Evolutionary conservation across 2,888 invertebrate species (phyloP), one percentile per base, ranked within the genome.

Genomic region (Automeris io): DNA sequence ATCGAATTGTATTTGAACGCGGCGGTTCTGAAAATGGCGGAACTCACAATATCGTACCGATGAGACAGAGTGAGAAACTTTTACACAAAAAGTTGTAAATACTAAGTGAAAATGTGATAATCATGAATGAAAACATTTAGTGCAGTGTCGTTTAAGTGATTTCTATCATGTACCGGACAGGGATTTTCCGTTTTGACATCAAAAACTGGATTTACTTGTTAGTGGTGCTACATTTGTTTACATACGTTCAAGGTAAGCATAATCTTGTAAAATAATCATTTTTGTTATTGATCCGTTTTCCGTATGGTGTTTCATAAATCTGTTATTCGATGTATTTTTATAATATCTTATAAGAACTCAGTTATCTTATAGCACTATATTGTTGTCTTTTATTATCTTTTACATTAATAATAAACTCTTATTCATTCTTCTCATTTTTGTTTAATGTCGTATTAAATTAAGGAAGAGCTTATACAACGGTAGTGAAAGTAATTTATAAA

Each of bases 151-250:
- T 66, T 63, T 45, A 44, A 68, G 80, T 80, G 78, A 46, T 50
- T 70, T 69, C 47, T 63, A 83, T 53, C 43, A 86, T 86, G 87
- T 79, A 77, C 51, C 82, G 85, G 82, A 82, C 82, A 73, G 80
- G 76, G 63, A 73, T 79, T 69, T 76, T 70, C 62, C 71, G 74
- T 59, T 82, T 79, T 61, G 77, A 80, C 54, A 68, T 74, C 43
- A 76, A 75, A 70, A 82, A 81, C 78, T 86, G 85, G 83, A 83
- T 87, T 68, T 82, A 81, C 70, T 77, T 86, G 76, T 57, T 79
- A 56, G 73, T 65, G 66, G 69, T 70, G 55, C 57, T 77, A 56
- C 71, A 78, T 77, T 86, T 87, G 86, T 87, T 87, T 87, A 87
- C 87, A 79, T 82, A 77, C 65, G 80, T 66, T 68, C 76, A 86